Evolutionary conservation across 2,113 vertebrate genomes (phyloP), one percentile per base, ranked within the genome.

Genomic region (Pygoscelis adeliae): DNA sequence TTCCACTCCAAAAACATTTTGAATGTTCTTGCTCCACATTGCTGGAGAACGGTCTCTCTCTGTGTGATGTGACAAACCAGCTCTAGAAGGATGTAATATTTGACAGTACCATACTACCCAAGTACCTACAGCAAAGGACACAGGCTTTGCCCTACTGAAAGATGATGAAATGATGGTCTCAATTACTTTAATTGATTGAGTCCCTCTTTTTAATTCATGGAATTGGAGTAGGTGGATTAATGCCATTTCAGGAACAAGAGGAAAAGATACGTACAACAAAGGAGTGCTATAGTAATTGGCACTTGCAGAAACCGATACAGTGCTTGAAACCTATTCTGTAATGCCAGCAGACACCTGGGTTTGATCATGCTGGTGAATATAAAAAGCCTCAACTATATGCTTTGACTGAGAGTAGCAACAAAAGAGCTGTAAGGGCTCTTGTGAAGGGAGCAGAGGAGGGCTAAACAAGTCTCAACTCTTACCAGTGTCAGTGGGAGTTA

Each of bases 191-290:
- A 93, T 78, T 93, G 93, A 93, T 86, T 85, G 74, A 88, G 22
- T 71, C 81, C 90, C 93, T 83, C 63, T 86, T 97, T 95, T 92
- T 87, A 96, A 96, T 95, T 92, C 46, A 82, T 77, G 78, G 81
- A 96, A 93, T 49, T 84, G 77, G 93, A 96, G 82, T 73, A 73
- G 95, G 96, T 34, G 32, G 85, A 92, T 96, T 87, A 97, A 87
- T 88, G 84, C 19, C 40, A 42, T 74, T 79, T 62, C 61, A 50
- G 66, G 73, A 93, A 63, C 11, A 38, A 90, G 77, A 89, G 5
- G 4, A 61, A 84, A 92, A 73, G 77, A 70, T 38, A 85, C 16
- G 59, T 38, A 66, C 55, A 70, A 71, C 49, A 76, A 63, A 93
- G 44, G 52, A 62, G 70, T 1, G 1, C 23, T 55, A 4, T 2